A percentile compares a stretch with the other conserved stretches of the same genome.
Conservation (phyloP, 2,888 invertebrate genomes). For the Spodoptera littoralis region DNA sequence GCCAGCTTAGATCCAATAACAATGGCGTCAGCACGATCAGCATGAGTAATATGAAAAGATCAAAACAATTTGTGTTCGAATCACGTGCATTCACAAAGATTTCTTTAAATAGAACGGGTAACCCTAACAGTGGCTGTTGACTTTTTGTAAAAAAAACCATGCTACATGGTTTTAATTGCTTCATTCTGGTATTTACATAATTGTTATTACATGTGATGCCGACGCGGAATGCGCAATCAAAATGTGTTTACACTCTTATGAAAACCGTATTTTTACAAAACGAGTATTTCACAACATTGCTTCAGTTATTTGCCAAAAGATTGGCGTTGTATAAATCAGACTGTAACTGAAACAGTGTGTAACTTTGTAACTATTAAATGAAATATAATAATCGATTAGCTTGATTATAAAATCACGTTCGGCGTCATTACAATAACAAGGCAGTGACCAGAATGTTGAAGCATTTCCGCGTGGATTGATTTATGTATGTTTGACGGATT, state of each 20-base stretch:
- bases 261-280: conserved; percentile 45
- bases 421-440: too few species aligned
- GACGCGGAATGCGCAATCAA: conserved; percentile 37
- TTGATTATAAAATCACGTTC: too few species aligned
- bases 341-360: background rate
- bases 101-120: conserved; percentile 3
- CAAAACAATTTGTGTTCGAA: too few species aligned
- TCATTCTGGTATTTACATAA: conserved; percentile 65
- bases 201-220: conserved; percentile 56
- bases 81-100: too few species aligned
- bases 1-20: too few species aligned
- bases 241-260: conserved; percentile 44
- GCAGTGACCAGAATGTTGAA: background rate
- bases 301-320: conserved; percentile 29
- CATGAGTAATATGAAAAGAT: too few species aligned
- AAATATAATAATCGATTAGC: conserved; percentile 4
- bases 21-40: too few species aligned
- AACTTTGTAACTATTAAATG: conserved; percentile 1
- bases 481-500: conserved; percentile 24
- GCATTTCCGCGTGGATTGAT: conserved; percentile 3
- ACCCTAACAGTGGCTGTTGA: conserved; percentile 39
- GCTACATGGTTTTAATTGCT: conserved; percentile 61
- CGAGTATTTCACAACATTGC: conserved; percentile 19
- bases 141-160: conserved; percentile 62
- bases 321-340: conserved; percentile 16